Base-by-base conservation (phyloP, 2,113 vertebrate genomes). In the Actenoides hombroni region DNA sequence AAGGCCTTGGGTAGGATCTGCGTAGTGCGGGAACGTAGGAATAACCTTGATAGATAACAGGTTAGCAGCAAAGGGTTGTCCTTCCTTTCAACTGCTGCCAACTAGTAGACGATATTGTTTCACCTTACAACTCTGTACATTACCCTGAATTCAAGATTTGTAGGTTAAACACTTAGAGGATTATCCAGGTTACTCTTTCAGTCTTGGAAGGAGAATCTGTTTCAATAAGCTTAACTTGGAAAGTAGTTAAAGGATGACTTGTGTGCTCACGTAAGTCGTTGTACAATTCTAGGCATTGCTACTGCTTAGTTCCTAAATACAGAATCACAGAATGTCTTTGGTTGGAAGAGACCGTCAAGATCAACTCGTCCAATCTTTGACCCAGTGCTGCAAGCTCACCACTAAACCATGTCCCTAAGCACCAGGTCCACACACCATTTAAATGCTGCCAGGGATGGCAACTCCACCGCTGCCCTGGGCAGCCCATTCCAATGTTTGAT, bases 201-300 rank as follows among this genome's bases (percentile, higher is more conserved):
- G 24, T 46, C 39, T 35, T 23, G 31, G 44, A 71, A 77, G n/a
- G 28, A 56, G 64, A 79, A 35, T 10, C 29, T 54, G 6, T 48
- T 48, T 17, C 4, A 31, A 26, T 10, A 23, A 84, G 14, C 28
- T 73, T 24, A 69, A 31, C 48, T 37, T 64, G 42, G 39, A 16
- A 44, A 46, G 49, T 25, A 25, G 39, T 26, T 64, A 16, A 65
- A 74, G 23, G 44, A 31, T 21, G 18, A 49, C 29, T 46, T 64
- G 48, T 2, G 2, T n/a, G 67, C 18, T 69, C 60, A 59, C 13
- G 0, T 35, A 73, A 48, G 29, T 42, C 8, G 1, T 20, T 44
- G 54, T 70, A 35, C 24, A 8, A 7, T 73, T 84, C 68, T 64
- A 60, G 63, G 33, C 29, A 8, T 20, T 28, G 59, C 64, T 91